Base-by-base conservation (phyloP, 2,888 invertebrate species). In the Drosophila melanosoma region DNA sequence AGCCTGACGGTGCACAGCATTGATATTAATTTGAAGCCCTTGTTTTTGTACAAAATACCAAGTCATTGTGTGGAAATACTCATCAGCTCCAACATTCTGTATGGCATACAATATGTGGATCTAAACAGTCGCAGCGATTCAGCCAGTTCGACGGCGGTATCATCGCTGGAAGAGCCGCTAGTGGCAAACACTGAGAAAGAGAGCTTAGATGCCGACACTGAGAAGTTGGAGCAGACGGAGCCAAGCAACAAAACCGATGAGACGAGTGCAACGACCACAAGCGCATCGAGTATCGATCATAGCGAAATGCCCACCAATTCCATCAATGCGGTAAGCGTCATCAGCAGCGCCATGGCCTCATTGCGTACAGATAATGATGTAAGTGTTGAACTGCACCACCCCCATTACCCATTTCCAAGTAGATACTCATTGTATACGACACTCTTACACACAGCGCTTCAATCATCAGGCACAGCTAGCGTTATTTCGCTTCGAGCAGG, bases 11-110 rank as follows among this genome's bases (percentile, higher is more conserved):
- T 96, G 70, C 96, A 96, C 91, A 95, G 95, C 83, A 95, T 95
- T 77, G 95, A 95, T 89, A 94, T 96, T 57, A 95, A 95, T 83
- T 93, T 95, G 66, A 94, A 95, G 71, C 96, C 96, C 15, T 92
- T 96, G 67, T 95, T 95, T 92, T 94, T 96, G 56, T 96, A 96
- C 91, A 96, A 95, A 93, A 93, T 97, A 81, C 95, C 96, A 49
- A 93, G 94, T 45, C 94, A 94, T 64, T 95, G 95, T 84, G 93
- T 94, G 82, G 94, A 94, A 76, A 93, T 96, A 82, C 92, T 96
- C 70, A 94, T 96, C 59, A 95, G 96, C 35, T 96, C 96, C 89
- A 94, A 95, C 84, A 94, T 96, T 74, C 94, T 96, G 83, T 96
- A 95, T 89, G 94, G 95, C 29, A 92, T 93, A 79, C 93, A 93